Base-by-base conservation (phyloP, 2,888 invertebrate species). In the Cantharis nigra region DNA sequence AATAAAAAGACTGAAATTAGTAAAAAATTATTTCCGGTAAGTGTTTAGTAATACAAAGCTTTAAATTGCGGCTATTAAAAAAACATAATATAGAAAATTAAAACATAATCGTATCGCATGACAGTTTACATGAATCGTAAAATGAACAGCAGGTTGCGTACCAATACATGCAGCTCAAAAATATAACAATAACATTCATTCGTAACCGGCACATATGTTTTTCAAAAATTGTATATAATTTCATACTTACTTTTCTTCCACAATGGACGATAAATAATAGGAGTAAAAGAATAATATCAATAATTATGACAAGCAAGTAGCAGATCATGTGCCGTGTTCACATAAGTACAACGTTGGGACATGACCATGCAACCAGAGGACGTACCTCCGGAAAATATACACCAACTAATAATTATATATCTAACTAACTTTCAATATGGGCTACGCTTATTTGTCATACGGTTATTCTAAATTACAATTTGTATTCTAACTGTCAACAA, bases 241-340 rank as follows among this genome's bases (percentile, higher is more conserved):
- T 88, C 81, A 83, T 86, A 85, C 85, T 86, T 85, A 86, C 87
- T 88, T 88, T 88, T 87, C 86, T 86, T 84, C 86, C 86, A 87
- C 87, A 88, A 87, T 87, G 88, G 86, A 87, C 87, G 86, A 86
- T 84, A 88, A 89, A 89, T 88, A 86, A 88, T 88, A 88, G 87
- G 86, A 87, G 87, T 84, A 86, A 83, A 84, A 80, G 78, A 79
- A 81, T 88, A 88, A 88, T 89, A 88, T 88, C 86, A 88, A 89
- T 89, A 89, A 89, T 88, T 89, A 88, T 84, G 84, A 81, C 82
- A 83, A 83, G 86, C 85, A 88, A 87, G 87, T 88, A 88, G 87
- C 86, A 87, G 87, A 86, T 86, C 87, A 87, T 87, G 84, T 87
- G 87, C 85, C 85, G 87, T 88, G 87, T 87, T 86, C 87, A 87